Conservation (phyloP, 2,797 vertebrate species). For the Fringilla coelebs region DNA sequence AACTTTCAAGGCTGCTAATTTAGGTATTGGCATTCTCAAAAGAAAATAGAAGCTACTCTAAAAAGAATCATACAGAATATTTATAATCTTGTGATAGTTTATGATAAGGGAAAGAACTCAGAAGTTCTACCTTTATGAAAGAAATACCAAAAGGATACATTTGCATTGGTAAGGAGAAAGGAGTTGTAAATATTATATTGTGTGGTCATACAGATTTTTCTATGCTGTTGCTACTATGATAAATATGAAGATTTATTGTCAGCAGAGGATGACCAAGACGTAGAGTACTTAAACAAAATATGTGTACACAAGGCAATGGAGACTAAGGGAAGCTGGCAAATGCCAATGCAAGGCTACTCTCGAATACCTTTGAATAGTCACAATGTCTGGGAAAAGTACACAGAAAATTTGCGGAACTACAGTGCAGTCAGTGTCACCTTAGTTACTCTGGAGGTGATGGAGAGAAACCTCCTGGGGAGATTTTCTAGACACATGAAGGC, state of each 20-base stretch:
- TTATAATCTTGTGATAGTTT: not conserved
- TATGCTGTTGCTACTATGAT: not conserved
- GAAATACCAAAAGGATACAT: not conserved
- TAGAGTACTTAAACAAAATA: not conserved
- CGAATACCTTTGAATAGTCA: not conserved
- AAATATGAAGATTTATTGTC: not conserved
- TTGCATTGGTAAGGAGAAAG: not conserved
- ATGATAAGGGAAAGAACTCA: not conserved
- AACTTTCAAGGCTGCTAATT: not conserved
- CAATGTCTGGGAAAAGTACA: not conserved
- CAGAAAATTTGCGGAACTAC: not conserved
- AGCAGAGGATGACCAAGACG: not conserved
- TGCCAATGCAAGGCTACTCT: not conserved
- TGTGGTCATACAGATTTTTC: not conserved
- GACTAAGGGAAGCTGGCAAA: not conserved
- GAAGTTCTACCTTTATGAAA: not conserved
- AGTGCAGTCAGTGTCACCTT: not conserved
- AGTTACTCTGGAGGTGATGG: not conserved
- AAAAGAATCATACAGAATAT: not conserved
- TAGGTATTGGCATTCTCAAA: not conserved
- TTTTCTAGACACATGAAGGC: not conserved
- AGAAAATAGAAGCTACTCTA: not conserved
- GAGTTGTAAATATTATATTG: not conserved
- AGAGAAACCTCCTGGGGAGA: not conserved
- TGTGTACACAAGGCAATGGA: fast-evolving